Percentiles rank a stretch among this genome's conserved stretches.
phyloP scores from a whole-genome alignment of 2,797 vertebrate species.

The Poeciliopsis infans region DNA sequence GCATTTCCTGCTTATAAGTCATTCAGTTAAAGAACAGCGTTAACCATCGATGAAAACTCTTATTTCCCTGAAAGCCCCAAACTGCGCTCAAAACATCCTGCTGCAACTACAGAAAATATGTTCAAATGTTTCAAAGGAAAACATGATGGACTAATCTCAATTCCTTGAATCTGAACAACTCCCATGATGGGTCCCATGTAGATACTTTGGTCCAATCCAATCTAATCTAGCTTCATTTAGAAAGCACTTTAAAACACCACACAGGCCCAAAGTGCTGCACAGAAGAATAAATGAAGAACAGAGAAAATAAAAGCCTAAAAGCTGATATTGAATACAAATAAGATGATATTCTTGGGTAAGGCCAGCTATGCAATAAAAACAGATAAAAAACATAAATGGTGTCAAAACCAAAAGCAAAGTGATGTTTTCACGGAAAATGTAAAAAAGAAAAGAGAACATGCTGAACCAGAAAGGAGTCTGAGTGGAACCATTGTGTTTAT shows the following conservation, averaged over 20 bases:
- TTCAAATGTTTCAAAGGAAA: not conserved
- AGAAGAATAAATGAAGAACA: not conserved
- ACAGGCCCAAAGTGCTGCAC: not conserved
- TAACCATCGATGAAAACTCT: conserved; percentile 15
- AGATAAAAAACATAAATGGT: not conserved
- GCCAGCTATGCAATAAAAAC: not conserved
- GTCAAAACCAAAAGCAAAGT: not conserved
- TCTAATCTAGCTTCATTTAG: not conserved
- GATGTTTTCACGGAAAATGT: not conserved
- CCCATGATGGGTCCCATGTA: not conserved
- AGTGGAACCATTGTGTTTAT: not conserved
- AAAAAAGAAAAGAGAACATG: not conserved
- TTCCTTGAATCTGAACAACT: not conserved
- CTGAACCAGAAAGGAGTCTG: not conserved
- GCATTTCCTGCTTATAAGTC: conserved; percentile 4
- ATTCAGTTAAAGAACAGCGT: conserved; percentile 42
- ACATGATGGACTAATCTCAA: not conserved
- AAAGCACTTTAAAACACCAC: not conserved
- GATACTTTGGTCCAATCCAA: not conserved
- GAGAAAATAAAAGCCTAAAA: not conserved
- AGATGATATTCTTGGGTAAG: not conserved
- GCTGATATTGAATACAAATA: not conserved
- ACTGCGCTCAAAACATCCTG: not conserved
- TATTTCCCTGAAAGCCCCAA: not conserved
- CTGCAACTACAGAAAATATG: not conserved